These are phyloP conservation scores for Fratercula arctica DNA, from an alignment of 2,797 vertebrate genomes.

Conservation along the genomic window DNA sequence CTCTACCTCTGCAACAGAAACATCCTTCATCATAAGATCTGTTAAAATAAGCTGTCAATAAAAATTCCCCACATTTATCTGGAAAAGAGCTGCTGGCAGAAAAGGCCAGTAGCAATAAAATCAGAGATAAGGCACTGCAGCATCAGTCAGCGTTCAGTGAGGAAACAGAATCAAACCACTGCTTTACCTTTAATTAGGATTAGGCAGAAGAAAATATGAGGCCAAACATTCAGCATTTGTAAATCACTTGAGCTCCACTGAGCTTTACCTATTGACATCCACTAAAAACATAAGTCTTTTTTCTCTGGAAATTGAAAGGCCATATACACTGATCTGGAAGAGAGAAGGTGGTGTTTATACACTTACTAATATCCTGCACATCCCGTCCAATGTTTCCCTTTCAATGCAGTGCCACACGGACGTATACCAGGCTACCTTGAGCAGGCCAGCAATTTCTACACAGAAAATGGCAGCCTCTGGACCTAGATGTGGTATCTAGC, in stretches of 20 bases:
- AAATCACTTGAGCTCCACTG: neutral
- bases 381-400: neutral
- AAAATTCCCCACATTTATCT: constrained; percentile 19
- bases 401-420: neutral
- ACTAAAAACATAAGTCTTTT: neutral
- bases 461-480: neutral
- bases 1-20: constrained; percentile 28
- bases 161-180: neutral
- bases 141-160: neutral
- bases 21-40: constrained; percentile 29
- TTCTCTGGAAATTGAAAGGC: neutral
- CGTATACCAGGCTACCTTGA: neutral
- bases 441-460: neutral
- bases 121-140: neutral
- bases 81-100: neutral
- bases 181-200: neutral
- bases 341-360: neutral
- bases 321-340: neutral
- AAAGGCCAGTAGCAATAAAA: constrained; percentile 18
- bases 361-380: neutral
- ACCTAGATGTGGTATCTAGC: neutral
- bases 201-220: neutral
- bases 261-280: neutral
- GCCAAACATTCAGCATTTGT: neutral
- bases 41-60: constrained; percentile 57